phyloP scores from a whole-genome alignment of 2,888 invertebrate species.

The Notocelia uddmanniana region DNA sequence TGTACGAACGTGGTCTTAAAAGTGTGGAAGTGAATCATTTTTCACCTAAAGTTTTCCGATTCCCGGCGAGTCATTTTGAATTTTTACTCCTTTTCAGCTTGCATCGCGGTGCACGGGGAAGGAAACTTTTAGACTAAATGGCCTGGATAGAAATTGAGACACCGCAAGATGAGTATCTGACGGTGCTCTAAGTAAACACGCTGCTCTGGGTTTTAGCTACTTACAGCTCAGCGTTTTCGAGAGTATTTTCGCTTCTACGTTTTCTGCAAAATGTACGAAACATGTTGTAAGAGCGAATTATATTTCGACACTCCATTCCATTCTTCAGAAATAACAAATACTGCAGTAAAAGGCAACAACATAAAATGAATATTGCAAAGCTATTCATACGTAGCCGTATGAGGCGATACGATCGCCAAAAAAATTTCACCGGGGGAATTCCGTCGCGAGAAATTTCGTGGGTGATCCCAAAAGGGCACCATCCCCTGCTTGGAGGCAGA shows the following conservation, averaged over 20 bases:
- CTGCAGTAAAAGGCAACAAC: slow-evolving; percentile 23
- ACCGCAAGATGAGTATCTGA: slow-evolving; percentile 56
- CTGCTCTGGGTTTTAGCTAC: slow-evolving; percentile 38
- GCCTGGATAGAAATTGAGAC: slow-evolving; percentile 69
- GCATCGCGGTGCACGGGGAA: slow-evolving; percentile 59
- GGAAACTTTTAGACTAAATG: slow-evolving; percentile 76
- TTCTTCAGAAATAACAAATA: neutral
- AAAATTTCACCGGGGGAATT: slow-evolving; percentile 77
- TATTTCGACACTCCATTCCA: neutral
- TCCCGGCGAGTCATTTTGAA: slow-evolving; percentile 63
- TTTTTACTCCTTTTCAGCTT: slow-evolving; percentile 59
- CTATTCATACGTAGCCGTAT: slow-evolving; percentile 51
- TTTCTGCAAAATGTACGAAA: slow-evolving; percentile 1
- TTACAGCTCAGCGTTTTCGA: slow-evolving; percentile 47
- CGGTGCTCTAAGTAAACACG: slow-evolving; percentile 53
- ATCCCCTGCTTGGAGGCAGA: slow-evolving; percentile 66
- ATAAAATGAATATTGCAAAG: slow-evolving; percentile 30
- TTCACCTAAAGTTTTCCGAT: slow-evolving; percentile 68
- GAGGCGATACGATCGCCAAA: slow-evolving; percentile 57
- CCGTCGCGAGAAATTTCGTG: slow-evolving; percentile 72
- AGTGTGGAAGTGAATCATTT: slow-evolving; percentile 70
- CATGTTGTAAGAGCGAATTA: slow-evolving; percentile 8
- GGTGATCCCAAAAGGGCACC: slow-evolving; percentile 68
- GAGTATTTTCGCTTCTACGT: slow-evolving; percentile 20
- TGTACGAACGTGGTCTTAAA: slow-evolving; percentile 54